Conservation (phyloP, 2,113 vertebrate species). For the Oceanites oceanicus region DNA sequence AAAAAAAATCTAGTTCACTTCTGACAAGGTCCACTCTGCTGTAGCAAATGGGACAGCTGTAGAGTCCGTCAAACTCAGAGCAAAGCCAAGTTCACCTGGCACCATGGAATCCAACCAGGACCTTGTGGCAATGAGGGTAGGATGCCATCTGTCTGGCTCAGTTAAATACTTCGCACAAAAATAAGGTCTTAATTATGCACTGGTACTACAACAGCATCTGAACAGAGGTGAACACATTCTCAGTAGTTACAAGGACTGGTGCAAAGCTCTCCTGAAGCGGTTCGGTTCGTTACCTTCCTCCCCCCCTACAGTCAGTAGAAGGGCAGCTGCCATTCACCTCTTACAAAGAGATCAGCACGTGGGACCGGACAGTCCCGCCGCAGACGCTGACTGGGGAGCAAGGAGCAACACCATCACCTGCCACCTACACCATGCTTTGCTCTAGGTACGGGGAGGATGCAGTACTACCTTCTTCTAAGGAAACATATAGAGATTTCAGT, state of each 20-base stretch:
- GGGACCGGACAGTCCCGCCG: accelerated
- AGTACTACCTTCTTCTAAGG: neutral
- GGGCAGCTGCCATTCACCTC: neutral
- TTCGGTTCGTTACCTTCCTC: accelerated
- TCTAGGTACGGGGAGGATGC: neutral
- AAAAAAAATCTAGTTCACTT: neutral
- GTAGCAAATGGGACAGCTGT: neutral
- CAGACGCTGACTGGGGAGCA: neutral
- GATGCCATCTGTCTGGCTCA: neutral
- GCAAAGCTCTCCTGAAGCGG: neutral
- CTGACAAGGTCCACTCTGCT: neutral
- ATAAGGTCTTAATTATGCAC: neutral
- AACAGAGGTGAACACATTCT: neutral
- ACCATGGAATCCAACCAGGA: neutral
- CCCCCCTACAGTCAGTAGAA: neutral
- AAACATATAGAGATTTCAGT: neutral
- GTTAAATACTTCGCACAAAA: neutral
- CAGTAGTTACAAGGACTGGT: neutral
- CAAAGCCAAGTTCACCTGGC: neutral
- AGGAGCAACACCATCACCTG: neutral
- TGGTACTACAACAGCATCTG: neutral
- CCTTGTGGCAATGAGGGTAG: neutral
- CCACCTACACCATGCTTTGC: neutral
- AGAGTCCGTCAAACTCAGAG: neutral
- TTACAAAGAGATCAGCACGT: accelerated